phyloP scores from a whole-genome alignment of 2,888 invertebrate genomes.

The Cyaniris semiargus region DNA sequence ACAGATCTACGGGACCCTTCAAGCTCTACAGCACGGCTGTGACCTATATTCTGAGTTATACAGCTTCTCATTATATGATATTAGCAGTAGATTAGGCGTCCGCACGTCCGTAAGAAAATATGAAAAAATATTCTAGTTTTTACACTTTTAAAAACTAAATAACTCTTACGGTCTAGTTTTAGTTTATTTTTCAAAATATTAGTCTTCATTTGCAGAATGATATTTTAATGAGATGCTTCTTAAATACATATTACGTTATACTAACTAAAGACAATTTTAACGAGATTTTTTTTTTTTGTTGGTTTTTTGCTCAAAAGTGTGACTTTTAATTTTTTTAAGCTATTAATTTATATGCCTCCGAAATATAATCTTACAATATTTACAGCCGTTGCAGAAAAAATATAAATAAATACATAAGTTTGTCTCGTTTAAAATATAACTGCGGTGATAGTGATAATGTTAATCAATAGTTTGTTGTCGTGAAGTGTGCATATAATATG shows the following conservation, averaged over 20 bases:
- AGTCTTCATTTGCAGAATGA: background rate
- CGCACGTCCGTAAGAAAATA: conserved; percentile 8
- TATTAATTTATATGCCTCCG: too few relatives aligned
- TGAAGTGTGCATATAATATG: too few relatives aligned
- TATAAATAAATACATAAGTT: too few relatives aligned
- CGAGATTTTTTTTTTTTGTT: too few relatives aligned
- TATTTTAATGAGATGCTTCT: background rate
- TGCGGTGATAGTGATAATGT: too few relatives aligned
- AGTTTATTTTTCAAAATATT: background rate
- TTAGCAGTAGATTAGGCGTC: conserved; percentile 17
- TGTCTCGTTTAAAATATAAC: too few relatives aligned
- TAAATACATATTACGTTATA: background rate
- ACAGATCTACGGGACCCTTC: background rate
- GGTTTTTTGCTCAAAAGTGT: too few relatives aligned
- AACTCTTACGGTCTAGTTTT: background rate
- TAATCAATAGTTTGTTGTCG: too few relatives aligned
- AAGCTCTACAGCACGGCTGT: background rate
- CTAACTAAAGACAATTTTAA: too few relatives aligned
- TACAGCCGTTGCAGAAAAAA: too few relatives aligned
- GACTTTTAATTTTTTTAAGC: too few relatives aligned
- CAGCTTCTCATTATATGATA: conserved; percentile 28
- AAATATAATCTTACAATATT: too few relatives aligned
- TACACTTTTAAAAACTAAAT: background rate
- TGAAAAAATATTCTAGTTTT: conserved; percentile 18
- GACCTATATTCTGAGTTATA: conserved; percentile 24